Evolutionary conservation across 1,140 invertebrate genomes (phyloP), one percentile per base, ranked within the genome.

Genomic region (Drosophila tropicalis): DNA sequence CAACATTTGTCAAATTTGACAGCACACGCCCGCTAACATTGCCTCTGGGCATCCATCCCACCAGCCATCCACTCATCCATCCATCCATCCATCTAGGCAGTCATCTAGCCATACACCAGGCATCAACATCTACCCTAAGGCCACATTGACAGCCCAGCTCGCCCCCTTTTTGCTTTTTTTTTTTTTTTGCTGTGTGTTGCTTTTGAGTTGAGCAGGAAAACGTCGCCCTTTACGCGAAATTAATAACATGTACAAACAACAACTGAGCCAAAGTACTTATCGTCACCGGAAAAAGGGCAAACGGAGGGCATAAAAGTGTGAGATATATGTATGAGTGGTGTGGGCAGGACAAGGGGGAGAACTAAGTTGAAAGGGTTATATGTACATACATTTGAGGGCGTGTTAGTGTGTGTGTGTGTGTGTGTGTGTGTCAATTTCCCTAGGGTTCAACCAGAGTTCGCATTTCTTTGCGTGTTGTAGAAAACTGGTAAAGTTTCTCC

Each of bases 1-100:
- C 87, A 90, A 90, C 87, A 90, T 90, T 90, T 90, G 87, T 90
- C 80, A 90, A 79, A 58, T 81, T 70, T 90, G 83, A 87, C 83
- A 90, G 77, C 82, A 58, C 60, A 79, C 84, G 72, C 84, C 72
- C 83, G 67, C 67, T 70, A 68, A 64, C 69, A 56, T 71, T 62
- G 81, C 78, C 79, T 70, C 40, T 63, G 75, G 44, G 82, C 79
- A 54, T 54, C 61, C 72, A 63, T 77, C 51, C 67, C 67, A 56
- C 58, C 62, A 29, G 5, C 29, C 29, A 2, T 5, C 29, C 29
- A 29, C 5, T 5, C 34, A 19, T 40, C 51, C 65, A 62, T 12
- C 56, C 73, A 63, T 77, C 55, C 67, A 70, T 64, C 58, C 62
- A 36, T 47, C 56, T 54, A 60, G 44, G 17, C 44, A 22, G 17